Base-by-base conservation (phyloP, 2,113 vertebrate genomes). In the Alethe castanea region DNA sequence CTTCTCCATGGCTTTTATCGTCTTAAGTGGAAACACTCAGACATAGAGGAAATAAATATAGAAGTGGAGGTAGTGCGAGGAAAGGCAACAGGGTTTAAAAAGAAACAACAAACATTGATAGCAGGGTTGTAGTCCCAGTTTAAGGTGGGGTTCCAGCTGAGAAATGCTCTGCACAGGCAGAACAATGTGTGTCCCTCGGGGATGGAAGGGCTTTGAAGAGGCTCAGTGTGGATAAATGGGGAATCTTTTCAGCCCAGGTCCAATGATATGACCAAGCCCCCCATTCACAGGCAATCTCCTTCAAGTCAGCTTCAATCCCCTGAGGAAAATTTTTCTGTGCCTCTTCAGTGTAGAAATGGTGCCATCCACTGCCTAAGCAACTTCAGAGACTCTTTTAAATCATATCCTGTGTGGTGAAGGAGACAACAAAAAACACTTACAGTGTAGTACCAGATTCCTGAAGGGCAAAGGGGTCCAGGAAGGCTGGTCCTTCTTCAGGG, bases 191-290 rank as follows among this genome's bases (percentile, higher is more conserved):
- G 24, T 11, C 13, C 3, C 7, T 9, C 53, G 40, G 52, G 14
- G 29, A 65, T 14, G 20, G 33, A 57, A 81, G 33, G 33, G 23
- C 11, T 86, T 47, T 60, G 48, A 67, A 60, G 57, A 3, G n/a
- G 28, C 8, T 60, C 5, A 9, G 13, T 0, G 0, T 45, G 18
- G 28, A 31, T 25, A 60, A 22, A 70, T 13, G 8, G 33, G 28
- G 31, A 5, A 5, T 35, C 35, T 62, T 44, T 76, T 42, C 42
- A 81, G 67, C 62, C n/a, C 8, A 24, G 23, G 42, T 35, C 70
- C 52, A 61, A 53, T 62, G 45, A 52, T 9, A 6, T 14, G 69
- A 36, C 60, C n/a, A 40, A 20, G 31, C 11, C 14, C 8, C 23
- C 12, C 13, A 16, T 47, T 53, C 69, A 57, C 38, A 73, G 16